Base-by-base conservation (phyloP, 2,888 invertebrate genomes). In the Osedax fenrisi region DNA sequence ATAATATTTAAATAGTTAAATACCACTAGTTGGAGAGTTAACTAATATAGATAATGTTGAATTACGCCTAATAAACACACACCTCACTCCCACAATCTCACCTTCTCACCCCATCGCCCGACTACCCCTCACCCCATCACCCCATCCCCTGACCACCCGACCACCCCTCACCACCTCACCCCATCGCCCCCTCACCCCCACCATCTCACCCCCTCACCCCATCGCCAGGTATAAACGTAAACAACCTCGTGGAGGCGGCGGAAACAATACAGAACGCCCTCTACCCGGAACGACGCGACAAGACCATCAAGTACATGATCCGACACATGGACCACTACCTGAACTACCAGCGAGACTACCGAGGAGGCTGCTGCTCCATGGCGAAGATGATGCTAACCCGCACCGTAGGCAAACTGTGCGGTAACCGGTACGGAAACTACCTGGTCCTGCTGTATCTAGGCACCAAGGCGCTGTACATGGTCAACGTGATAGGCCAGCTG, bases 361-460 rank as follows among this genome's bases (percentile, higher is more conserved):
- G 82, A 21, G 81, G 80, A 26, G 79, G 80, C 1, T 82, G 82
- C 73, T 82, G 82, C 77, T 81, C 82, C 22, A 79, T 80, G 26
- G 67, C 81, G 71, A 78, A 81, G 56, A 82, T 83, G 77, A 80
- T 82, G 70, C 77, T 83, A 74, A 81, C 82, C 26, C 81, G 81
- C 25, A 82, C 81, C 75, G 78, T 83, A 68, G 81, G 80, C n/a
- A 78, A 82, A 67, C 77, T 83, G 22, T 81, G 82, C 75, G 85
- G 86, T 17, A 83, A 84, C 76, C 80, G 85, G 71, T 85, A 85
- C 79, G 86, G 86, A 3, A 85, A 85, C 75, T 86, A 84, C 79
- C 82, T 86, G 21, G 82, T 85, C 1, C 80, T 84, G 64, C 81
- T 85, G 25, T 86, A 86, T 78, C 79, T 85, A 61, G 80, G 84